Evolutionary conservation across 2,888 invertebrate species (phyloP), one percentile per base, ranked within the genome.

Genomic region (Cheilosia vulpina): DNA sequence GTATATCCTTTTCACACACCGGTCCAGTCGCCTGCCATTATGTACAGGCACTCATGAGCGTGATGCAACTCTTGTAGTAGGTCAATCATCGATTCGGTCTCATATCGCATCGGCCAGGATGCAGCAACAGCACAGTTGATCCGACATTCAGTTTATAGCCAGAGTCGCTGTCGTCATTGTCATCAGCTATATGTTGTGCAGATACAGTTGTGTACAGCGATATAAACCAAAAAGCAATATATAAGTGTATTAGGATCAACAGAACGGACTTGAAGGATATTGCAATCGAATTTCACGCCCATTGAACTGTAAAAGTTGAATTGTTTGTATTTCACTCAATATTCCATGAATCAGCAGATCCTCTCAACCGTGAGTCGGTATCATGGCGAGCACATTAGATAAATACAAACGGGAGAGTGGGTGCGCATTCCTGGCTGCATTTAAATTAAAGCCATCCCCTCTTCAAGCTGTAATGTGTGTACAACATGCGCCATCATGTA

Each of bases 251-350:
- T 71, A 83, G 69, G 65, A 79, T 84, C 79, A 69, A 69, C 68
- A 47, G 38, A 84, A 79, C 43, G 69, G 79, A 75, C 68, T 68
- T 65, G 57, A 58, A 75, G 79, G 73, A 73, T 79, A 71, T 75
- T 84, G 80, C 76, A 80, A 85, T 85, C 65, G 84, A 85, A 85
- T 85, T 80, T 85, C 80, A 85, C 84, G 80, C 84, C 55, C 84
- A 80, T 41, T 85, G 84, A 80, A 66, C 84, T 72, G 84, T 60
- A 76, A 85, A 80, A 76, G 60, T 76, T 80, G 84, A 85, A 85
- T 85, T 85, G 84, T 85, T 85, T 85, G 84, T 80, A 80, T 85
- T 85, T 80, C 80, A 85, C 84, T 85, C 47, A 85, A 85, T 85
- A 85, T 80, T 80, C 76, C 84, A 76, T 76, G 84, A 80, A 72